phyloP scores from a whole-genome alignment of 2,113 vertebrate species.

The Theropithecus gelada region DNA sequence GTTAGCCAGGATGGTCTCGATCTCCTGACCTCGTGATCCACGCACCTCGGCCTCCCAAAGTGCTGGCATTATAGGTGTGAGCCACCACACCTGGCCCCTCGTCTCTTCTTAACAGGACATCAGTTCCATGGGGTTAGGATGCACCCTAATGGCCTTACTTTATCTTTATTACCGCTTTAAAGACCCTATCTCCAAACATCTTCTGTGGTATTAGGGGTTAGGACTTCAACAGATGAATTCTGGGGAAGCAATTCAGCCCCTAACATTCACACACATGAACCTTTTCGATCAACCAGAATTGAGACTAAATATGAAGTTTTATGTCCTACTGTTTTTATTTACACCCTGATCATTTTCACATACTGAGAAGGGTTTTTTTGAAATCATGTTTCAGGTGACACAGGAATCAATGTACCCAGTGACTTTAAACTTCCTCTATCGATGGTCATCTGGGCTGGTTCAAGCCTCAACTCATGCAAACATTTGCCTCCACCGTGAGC shows the following conservation, averaged over 20 bases:
- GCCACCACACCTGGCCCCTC: too few relatives aligned
- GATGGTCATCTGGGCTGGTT: accelerated
- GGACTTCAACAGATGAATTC: not conserved
- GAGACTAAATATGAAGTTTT: not conserved
- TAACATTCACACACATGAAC: accelerated
- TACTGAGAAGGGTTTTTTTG: not conserved
- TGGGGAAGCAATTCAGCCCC: too few relatives aligned
- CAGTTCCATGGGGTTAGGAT: not conserved
- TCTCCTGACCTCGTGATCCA: too few relatives aligned
- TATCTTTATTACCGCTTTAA: not conserved
- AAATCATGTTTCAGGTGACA: not conserved
- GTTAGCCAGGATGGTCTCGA: too few relatives aligned
- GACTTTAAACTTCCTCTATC: accelerated
- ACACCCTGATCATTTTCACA: not conserved
- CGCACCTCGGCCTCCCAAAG: too few relatives aligned
- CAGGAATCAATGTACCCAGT: accelerated
- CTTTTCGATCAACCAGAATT: not conserved
- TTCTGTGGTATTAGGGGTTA: not conserved
- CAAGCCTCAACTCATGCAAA: accelerated
- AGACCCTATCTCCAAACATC: not conserved
- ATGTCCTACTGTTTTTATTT: accelerated
- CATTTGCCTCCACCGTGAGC: accelerated
- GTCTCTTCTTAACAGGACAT: not conserved
- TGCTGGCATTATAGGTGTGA: too few relatives aligned
- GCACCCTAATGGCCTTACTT: not conserved